Evolutionary conservation across 2,888 invertebrate species (phyloP).

Genomic region (Caenorhabditis virilis): DNA sequence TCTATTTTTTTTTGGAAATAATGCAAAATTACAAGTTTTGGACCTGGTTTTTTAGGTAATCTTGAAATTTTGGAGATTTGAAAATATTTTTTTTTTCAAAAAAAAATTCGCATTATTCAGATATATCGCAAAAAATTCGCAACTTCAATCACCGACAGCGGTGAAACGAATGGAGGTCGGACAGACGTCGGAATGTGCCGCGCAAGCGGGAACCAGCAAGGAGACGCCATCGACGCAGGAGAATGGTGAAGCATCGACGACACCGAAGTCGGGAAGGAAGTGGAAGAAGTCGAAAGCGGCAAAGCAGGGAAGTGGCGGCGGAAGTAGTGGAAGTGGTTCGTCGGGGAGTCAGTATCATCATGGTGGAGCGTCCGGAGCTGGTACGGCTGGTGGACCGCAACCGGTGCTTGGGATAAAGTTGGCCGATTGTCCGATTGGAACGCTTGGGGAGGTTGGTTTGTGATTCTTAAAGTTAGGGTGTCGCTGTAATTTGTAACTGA

Average conservation of each 20-base stretch:
- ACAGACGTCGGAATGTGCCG: conserved; percentile 1
- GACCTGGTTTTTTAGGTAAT: too few species aligned
- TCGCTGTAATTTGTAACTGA: too few species aligned
- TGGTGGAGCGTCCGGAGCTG: conserved; percentile 1
- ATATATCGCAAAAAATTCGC: conserved; percentile 57
- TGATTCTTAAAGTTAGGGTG: too few species aligned
- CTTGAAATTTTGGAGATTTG: too few species aligned
- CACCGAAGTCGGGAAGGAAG: conserved; percentile 49
- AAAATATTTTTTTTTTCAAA: too few species aligned
- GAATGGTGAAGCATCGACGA: background rate
- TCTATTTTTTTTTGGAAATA: too few species aligned
- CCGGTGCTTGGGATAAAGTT: conserved; percentile 40
- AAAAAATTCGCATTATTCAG: conserved; percentile 26
- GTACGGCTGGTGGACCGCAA: too few species aligned
- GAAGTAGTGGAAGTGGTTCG: conserved; percentile 23
- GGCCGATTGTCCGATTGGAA: conserved; percentile 41
- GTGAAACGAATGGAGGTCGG: conserved; percentile 31
- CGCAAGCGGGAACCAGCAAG: conserved; percentile 11
- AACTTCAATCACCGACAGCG: conserved; percentile 51
- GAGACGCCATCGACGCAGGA: background rate
- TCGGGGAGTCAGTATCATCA: conserved; percentile 21
- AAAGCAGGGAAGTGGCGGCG: conserved; percentile 41
- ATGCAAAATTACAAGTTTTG: too few species aligned
- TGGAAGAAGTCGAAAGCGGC: conserved; percentile 52
- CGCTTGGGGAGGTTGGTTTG: conserved; percentile 36